Percentiles rank a stretch among this genome's conserved stretches.
These are phyloP conservation scores for Tanytarsus gracilentus DNA, from an alignment of 2,888 invertebrate species.

Conservation along the genomic window DNA sequence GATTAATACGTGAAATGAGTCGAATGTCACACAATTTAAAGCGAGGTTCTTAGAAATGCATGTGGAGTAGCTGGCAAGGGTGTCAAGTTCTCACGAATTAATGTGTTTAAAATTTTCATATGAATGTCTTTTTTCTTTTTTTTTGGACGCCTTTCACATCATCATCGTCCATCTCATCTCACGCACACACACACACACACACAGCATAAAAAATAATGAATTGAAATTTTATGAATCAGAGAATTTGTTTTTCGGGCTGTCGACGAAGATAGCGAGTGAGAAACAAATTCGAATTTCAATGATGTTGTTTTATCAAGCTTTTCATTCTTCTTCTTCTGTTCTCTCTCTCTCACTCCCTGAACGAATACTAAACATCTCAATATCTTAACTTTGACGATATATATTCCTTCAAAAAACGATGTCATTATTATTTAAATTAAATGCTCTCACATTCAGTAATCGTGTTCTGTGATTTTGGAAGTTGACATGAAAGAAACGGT, in stretches of 20 bases:
- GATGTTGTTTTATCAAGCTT: constrained; percentile 10
- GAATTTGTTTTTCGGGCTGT: background rate
- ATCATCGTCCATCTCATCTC: background rate
- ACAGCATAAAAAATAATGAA: constrained; percentile 1
- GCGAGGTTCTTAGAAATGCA: too few relatives aligned
- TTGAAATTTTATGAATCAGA: constrained; percentile 13
- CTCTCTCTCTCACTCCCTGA: background rate
- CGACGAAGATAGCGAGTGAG: background rate
- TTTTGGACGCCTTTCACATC: background rate
- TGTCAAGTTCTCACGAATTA: too few relatives aligned
- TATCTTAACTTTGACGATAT: background rate
- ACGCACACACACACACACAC: background rate
- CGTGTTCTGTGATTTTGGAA: background rate
- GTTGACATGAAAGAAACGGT: background rate
- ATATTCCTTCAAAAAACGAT: background rate
- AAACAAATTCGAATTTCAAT: background rate
- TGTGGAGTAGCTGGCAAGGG: too few relatives aligned
- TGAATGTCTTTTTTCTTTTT: too few relatives aligned
- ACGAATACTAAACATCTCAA: constrained; percentile 25
- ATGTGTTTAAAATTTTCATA: too few relatives aligned
- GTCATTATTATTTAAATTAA: constrained; percentile 25
- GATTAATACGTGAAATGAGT: background rate
- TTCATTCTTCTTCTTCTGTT: constrained; percentile 2
- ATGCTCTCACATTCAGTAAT: background rate
- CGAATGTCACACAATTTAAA: constrained; percentile 3